A percentile compares a stretch with the other conserved stretches of the same genome.
phyloP scores from a whole-genome alignment of 2,797 vertebrate genomes.

The Ctenopoma kingsleyae region DNA sequence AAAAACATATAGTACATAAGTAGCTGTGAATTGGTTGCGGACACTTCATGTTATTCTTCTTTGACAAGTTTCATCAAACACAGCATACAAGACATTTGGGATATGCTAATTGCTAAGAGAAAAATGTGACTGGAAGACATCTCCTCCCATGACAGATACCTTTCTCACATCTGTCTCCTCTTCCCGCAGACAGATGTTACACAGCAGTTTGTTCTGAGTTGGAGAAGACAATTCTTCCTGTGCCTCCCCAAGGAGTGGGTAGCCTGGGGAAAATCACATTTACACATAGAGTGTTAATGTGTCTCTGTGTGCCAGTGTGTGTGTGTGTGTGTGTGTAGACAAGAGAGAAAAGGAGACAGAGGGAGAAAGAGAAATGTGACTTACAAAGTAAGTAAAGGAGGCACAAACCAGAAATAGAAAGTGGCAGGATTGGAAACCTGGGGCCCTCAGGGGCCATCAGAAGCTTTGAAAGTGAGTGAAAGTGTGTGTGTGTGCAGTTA shows the following conservation, averaged over 20 bases:
- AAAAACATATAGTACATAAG: neutral
- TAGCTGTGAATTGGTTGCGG: slow-evolving; percentile 15
- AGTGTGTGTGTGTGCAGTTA: slow-evolving; percentile 28
- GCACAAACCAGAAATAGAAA: slow-evolving; percentile 65
- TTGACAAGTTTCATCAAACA: slow-evolving; percentile 46
- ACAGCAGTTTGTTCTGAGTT: slow-evolving; percentile 74
- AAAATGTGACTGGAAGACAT: slow-evolving; percentile 54
- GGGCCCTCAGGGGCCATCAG: slow-evolving; percentile 70
- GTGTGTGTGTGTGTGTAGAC: slow-evolving; percentile 39
- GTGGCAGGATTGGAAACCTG: slow-evolving; percentile 65
- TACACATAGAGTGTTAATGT: slow-evolving; percentile 72
- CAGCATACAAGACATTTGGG: slow-evolving; percentile 42
- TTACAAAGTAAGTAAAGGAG: slow-evolving; percentile 59
- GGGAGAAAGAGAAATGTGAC: slow-evolving; percentile 35
- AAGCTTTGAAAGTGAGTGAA: slow-evolving; percentile 49
- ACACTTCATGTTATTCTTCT: slow-evolving; percentile 13
- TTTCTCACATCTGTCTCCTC: slow-evolving; percentile 66
- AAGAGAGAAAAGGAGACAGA: slow-evolving; percentile 32
- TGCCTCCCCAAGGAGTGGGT: slow-evolving; percentile 61
- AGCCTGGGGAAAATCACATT: slow-evolving; percentile 74
- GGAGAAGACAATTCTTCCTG: slow-evolving; percentile 67
- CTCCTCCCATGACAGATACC: slow-evolving; percentile 58
- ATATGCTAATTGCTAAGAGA: slow-evolving; percentile 62
- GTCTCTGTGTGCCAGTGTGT: slow-evolving; percentile 39
- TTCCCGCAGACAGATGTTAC: slow-evolving; percentile 76